These are phyloP conservation scores for Rattus rattus DNA, from an alignment of 2,113 vertebrate genomes.

Conservation along the genomic window DNA sequence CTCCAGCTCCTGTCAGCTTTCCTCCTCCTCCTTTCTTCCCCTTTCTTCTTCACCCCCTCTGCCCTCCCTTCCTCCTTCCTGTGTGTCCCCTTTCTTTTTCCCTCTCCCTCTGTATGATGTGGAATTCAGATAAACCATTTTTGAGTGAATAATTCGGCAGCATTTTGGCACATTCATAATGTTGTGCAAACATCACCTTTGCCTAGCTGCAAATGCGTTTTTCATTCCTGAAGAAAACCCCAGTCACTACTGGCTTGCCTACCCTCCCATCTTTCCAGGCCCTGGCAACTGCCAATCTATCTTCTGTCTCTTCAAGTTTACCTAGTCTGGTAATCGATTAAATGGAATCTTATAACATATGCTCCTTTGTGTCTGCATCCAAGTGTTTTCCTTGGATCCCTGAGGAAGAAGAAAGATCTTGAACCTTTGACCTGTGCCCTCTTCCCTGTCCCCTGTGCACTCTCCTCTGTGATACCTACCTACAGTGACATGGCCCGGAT, in stretches of 20 bases:
- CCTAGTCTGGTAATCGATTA: not conserved
- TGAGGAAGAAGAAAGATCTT: not conserved
- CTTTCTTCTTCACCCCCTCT: not conserved
- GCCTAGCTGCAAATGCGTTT: not conserved
- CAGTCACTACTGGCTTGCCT: too few relatives aligned
- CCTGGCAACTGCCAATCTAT: not conserved
- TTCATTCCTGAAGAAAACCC: not conserved
- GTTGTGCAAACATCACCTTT: not conserved
- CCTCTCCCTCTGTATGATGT: not conserved
- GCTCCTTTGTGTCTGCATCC: not conserved
- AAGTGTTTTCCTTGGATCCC: not conserved
- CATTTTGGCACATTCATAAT: not conserved
- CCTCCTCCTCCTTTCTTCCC: too few relatives aligned
- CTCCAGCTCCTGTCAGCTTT: not conserved
- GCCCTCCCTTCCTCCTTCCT: not conserved
- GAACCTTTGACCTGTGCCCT: not conserved
- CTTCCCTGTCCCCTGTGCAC: not conserved
- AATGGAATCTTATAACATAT: not conserved
- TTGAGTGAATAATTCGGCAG: not conserved
- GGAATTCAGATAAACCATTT: not conserved
- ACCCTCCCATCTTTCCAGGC: not conserved
- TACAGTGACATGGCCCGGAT: not conserved
- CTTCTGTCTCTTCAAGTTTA: not conserved
- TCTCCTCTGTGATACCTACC: not conserved
- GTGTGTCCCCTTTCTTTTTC: not conserved